Percentiles rank a stretch among this genome's conserved stretches.
Evolutionary conservation across 2,797 vertebrate species (phyloP).

Genomic region (Tokudaia tokunoshimensis): DNA sequence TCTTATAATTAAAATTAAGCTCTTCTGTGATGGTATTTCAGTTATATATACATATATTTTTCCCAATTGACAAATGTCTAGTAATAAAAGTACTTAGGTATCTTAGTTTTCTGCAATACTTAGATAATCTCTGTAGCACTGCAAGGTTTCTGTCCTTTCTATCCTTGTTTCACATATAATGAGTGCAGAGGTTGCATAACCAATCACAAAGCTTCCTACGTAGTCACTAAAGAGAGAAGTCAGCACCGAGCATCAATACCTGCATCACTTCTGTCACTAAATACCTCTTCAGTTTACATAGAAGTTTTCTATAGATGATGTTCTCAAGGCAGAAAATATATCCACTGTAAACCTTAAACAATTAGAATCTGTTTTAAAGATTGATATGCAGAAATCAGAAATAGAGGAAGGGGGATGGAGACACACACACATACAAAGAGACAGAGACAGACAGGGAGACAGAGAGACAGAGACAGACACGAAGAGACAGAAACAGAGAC

Average conservation of each 20-base stretch:
- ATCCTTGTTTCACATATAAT: background rate
- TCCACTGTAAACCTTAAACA: background rate
- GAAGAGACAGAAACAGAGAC: background rate
- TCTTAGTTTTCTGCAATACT: background rate
- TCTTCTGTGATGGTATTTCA: background rate
- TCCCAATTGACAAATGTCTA: background rate
- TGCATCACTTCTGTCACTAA: background rate
- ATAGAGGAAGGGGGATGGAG: background rate
- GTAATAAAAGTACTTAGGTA: background rate
- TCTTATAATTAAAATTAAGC: slow-evolving; percentile 1
- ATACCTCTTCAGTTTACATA: background rate
- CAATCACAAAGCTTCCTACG: background rate
- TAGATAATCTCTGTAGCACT: background rate
- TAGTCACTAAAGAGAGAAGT: background rate
- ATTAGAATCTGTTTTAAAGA: slow-evolving; percentile 33
- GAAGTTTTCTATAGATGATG: background rate
- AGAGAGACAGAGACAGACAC: background rate
- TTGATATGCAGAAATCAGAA: background rate
- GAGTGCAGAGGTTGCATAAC: background rate
- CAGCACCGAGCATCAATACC: background rate
- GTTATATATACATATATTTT: background rate
- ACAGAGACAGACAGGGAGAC: background rate
- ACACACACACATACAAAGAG: background rate
- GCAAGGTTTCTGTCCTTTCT: background rate
- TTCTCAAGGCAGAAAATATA: background rate